A percentile compares a stretch with the other conserved stretches of the same genome.
phyloP scores from a whole-genome alignment of 2,888 invertebrate genomes.

The Leuctra nigra region DNA sequence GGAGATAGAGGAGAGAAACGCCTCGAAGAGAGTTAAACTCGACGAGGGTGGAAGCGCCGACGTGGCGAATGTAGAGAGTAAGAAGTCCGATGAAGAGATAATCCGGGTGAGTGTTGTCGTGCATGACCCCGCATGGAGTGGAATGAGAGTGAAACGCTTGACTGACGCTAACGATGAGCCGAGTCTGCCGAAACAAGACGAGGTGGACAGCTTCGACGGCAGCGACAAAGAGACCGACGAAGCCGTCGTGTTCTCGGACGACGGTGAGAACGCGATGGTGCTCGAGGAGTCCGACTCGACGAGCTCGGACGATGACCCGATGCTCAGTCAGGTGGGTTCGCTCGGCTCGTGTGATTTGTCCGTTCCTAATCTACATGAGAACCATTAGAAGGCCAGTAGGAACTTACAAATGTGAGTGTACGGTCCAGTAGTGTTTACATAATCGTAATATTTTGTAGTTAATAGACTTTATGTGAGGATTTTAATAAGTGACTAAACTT shows the following conservation, averaged over 20 bases:
- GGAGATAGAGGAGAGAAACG: too few relatives aligned
- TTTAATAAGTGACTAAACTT: too few relatives aligned
- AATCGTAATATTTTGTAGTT: too few relatives aligned
- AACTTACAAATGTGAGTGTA: too few relatives aligned
- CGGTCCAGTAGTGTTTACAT: too few relatives aligned
- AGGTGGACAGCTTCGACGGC: conserved; percentile 53
- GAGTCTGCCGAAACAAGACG: conserved; percentile 32
- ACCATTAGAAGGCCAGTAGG: too few relatives aligned
- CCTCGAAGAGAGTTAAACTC: not conserved
- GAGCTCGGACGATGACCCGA: conserved; percentile 40
- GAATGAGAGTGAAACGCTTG: too few relatives aligned
- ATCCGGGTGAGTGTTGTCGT: conserved; percentile 29
- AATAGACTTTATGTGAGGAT: too few relatives aligned
- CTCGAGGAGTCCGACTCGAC: not conserved
- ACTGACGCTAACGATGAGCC: too few relatives aligned
- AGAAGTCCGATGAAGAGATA: conserved; percentile 25
- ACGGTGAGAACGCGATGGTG: conserved; percentile 42
- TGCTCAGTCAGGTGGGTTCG: conserved; percentile 24
- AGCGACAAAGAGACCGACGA: conserved; percentile 56
- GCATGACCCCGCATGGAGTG: too few relatives aligned
- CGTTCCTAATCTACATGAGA: too few relatives aligned
- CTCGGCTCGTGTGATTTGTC: too few relatives aligned
- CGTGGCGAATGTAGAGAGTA: conserved; percentile 24
- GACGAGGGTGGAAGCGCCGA: conserved; percentile 26
- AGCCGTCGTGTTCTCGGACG: conserved; percentile 53